Conservation (phyloP, 2,888 invertebrate genomes). For the Stenichneumon culpator region DNA sequence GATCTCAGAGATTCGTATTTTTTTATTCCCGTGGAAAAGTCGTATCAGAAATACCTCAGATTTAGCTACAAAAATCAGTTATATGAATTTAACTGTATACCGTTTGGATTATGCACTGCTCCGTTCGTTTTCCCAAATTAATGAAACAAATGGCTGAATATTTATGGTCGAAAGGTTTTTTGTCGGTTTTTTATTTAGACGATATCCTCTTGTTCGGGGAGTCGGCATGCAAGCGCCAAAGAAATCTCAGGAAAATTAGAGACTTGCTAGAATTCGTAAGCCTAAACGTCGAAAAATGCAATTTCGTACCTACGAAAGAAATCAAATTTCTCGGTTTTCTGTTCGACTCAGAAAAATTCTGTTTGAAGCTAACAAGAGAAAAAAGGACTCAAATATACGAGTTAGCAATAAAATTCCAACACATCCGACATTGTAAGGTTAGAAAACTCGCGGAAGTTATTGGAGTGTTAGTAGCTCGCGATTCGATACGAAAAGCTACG, state of each 20-base stretch:
- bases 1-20: conserved; percentile 47
- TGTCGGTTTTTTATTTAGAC: conserved; percentile 37
- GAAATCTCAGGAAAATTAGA: conserved; percentile 7
- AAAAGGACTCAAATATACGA: conserved; percentile 26
- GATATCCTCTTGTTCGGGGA: neutral
- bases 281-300: conserved; percentile 15
- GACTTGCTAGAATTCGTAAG: neutral
- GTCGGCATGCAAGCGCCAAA: neutral
- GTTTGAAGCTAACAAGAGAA: conserved; percentile 26
- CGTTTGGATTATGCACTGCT: conserved; percentile 29
- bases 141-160: conserved; percentile 11
- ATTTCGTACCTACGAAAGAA: neutral
- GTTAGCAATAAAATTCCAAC: conserved; percentile 16
- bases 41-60: conserved; percentile 26
- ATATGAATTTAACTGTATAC: conserved; percentile 35
- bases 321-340: conserved; percentile 40
- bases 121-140: conserved; percentile 11
- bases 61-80: conserved; percentile 1
- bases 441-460: conserved; percentile 32
- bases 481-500: conserved; percentile 27
- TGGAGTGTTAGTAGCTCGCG: conserved; percentile 31
- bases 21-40: conserved; percentile 36
- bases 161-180: conserved; percentile 19
- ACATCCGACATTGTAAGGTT: neutral
- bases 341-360: conserved; percentile 13